A percentile compares a stretch with the other conserved stretches of the same genome.
These are phyloP conservation scores for Schizothorax lantsangensis DNA, from an alignment of 2,797 vertebrate genomes.

Conservation along the genomic window DNA sequence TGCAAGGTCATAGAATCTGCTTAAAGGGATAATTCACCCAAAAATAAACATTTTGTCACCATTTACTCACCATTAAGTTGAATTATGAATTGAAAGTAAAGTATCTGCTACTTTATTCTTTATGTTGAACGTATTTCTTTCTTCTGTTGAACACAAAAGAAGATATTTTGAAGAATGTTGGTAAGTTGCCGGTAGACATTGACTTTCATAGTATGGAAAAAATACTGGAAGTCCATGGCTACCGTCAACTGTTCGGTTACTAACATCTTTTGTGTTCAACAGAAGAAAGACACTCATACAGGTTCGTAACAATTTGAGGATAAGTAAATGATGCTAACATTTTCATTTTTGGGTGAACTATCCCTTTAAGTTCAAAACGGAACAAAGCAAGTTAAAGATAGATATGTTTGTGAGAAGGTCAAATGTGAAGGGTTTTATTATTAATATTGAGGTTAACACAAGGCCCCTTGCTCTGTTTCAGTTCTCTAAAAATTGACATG, in stretches of 20 bases:
- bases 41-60: not conserved
- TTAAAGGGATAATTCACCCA: not conserved
- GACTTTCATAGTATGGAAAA: no score
- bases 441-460: not conserved
- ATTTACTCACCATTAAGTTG: not conserved
- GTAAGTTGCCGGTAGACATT: not conserved
- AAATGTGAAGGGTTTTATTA: not conserved
- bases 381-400: constrained; percentile 16
- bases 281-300: not conserved
- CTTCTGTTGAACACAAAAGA: not conserved
- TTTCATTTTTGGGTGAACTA: not conserved
- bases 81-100: not conserved
- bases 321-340: not conserved
- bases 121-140: not conserved
- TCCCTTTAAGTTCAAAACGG: not conserved
- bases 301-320: not conserved
- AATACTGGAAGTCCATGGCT: not conserved
- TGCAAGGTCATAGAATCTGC: no score
- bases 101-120: not conserved
- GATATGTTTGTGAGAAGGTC: not conserved
- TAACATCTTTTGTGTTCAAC: not conserved
- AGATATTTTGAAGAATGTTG: not conserved
- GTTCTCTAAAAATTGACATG: not conserved
- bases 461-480: not conserved
- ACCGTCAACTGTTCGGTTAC: not conserved